Evolutionary conservation across 1,140 invertebrate species (phyloP), one percentile per base, ranked within the genome.

Genomic region (Cryptotermes secundus): DNA sequence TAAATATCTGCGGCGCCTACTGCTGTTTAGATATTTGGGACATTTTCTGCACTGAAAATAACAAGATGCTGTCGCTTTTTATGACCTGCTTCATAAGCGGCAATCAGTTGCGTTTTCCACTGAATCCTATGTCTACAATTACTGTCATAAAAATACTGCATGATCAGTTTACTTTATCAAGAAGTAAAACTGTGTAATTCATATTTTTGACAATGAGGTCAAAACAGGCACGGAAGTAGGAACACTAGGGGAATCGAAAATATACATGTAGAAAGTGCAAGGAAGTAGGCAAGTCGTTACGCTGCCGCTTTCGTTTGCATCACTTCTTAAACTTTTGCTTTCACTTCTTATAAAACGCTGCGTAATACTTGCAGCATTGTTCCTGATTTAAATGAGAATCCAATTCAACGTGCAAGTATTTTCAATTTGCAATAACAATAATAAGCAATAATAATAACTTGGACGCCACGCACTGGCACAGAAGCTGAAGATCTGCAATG

Each of bases 71-170:
- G 35, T 82, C 81, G 34, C 81, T 82, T 82, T 82, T 82, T 14
- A 82, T 82, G 81, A 82, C 81, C 81, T 82, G 42, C 36, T 82
- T 80, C n/a, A n/a, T 14, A 49, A 49, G 3, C 45, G 45, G 45
- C 38, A 38, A n/a, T n/a, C n/a, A n/a, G n/a, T 38, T 38, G 12
- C 38, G 12, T 38, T 38, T 38, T 38, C 4, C 38, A 38, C 38
- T n/a, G n/a, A 38, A 38, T 38, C 38, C 38, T 12, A 38, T 6
- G n/a, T n/a, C n/a, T n/a, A n/a, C n/a, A n/a, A n/a, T n/a, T n/a
- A n/a, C n/a, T n/a, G n/a, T n/a, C n/a, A n/a, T n/a, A n/a, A 42
- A 42, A 10, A 9, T 42, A 42, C 16, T 42, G 38, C 16, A 42
- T 6, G 9, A 42, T 42, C 9, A 42, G 38, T 42, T 42, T 42